phyloP scores from a whole-genome alignment of 2,797 vertebrate genomes.

The Microctenopoma steveboyesi region DNA sequence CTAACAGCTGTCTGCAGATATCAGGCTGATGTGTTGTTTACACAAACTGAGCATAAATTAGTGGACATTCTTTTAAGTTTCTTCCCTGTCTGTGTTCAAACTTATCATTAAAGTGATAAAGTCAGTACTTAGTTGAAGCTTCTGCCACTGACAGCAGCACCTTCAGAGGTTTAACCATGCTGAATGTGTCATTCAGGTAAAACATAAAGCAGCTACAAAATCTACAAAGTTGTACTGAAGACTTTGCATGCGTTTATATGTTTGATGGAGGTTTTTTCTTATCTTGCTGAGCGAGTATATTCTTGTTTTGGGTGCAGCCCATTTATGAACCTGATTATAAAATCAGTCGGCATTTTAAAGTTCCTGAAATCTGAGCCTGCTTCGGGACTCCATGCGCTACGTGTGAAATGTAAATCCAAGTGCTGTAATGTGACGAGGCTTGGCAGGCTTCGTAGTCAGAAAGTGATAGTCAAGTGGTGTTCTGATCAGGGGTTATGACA shows the following conservation, averaged over 20 bases:
- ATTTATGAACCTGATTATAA: constrained; percentile 7
- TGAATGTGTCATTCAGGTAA: not conserved
- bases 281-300: not conserved
- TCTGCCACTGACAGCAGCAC: not conserved
- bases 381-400: not conserved
- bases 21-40: not conserved
- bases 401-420: constrained; percentile 31
- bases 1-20: constrained; percentile 1
- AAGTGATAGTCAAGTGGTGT: constrained; percentile 21
- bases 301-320: not conserved
- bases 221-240: no score
- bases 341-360: constrained; percentile 14
- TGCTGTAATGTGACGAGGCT: constrained; percentile 21
- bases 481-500: constrained; percentile 7
- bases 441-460: constrained; percentile 5
- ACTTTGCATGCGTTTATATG: no score
- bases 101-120: not conserved
- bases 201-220: not conserved
- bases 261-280: not conserved
- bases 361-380: constrained; percentile 10
- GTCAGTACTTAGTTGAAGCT: not conserved
- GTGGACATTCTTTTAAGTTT: not conserved
- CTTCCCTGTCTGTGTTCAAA: not conserved
- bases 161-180: no score
- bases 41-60: not conserved